A percentile compares a stretch with the other conserved stretches of the same genome.
Evolutionary conservation across 2,113 vertebrate species (phyloP).

Genomic region (Catharus bicknelli): DNA sequence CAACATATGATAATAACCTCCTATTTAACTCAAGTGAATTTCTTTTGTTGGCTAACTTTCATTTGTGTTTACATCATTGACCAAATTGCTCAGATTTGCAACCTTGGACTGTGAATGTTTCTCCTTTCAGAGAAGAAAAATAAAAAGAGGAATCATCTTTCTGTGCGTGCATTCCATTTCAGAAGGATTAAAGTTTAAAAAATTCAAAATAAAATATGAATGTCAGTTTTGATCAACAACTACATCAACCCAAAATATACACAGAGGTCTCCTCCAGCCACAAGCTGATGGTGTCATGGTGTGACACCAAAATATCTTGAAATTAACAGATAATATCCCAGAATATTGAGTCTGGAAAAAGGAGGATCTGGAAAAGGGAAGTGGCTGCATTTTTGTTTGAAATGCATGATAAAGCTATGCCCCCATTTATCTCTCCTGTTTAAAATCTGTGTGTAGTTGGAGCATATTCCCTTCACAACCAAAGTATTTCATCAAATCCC

Average conservation of each 20-base stretch:
- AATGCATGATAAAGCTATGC: accelerated
- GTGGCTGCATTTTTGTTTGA: background rate
- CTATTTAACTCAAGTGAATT: background rate
- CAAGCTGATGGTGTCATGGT: background rate
- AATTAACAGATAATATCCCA: background rate
- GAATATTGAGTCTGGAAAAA: background rate
- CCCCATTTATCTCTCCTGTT: background rate
- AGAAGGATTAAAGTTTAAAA: background rate
- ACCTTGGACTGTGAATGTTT: background rate
- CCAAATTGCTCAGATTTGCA: constrained; percentile 14
- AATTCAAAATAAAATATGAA: background rate
- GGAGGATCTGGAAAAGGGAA: background rate
- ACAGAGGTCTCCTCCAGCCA: background rate
- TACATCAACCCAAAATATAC: background rate
- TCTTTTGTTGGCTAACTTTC: constrained; percentile 45
- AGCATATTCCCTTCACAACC: background rate
- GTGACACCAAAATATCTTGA: background rate
- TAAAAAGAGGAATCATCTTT: background rate
- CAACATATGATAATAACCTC: constrained; percentile 14
- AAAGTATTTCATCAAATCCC: background rate
- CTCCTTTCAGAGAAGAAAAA: background rate
- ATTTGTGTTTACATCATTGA: background rate
- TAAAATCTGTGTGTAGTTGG: background rate
- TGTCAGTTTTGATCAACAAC: background rate
- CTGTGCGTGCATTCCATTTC: background rate